Conservation (phyloP, 2,797 vertebrate species). For the Lithobates sylvaticus region DNA sequence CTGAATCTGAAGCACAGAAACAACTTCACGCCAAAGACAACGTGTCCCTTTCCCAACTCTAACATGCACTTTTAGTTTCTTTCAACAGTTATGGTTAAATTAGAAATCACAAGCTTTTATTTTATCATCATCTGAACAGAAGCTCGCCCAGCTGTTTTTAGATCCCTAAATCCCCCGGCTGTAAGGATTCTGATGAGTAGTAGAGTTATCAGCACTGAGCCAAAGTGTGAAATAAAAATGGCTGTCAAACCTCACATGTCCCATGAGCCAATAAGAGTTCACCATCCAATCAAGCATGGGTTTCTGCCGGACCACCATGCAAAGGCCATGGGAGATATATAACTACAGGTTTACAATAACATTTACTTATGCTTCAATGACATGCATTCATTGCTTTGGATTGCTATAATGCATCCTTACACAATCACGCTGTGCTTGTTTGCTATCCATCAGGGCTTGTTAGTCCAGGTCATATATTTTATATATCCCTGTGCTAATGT, state of each 20-base stretch:
- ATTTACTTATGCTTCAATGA: constrained; percentile 40
- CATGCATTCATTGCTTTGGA: background rate
- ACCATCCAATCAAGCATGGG: constrained; percentile 13
- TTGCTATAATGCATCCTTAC: constrained; percentile 12
- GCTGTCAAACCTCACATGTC: constrained; percentile 32
- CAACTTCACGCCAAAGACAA: constrained; percentile 7
- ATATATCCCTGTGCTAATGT: background rate
- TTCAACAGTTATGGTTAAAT: constrained; percentile 27
- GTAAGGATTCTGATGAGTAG: constrained; percentile 6
- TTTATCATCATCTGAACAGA: constrained; percentile 27
- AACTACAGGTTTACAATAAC: constrained; percentile 40
- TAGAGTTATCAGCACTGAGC: background rate
- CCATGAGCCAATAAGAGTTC: constrained; percentile 6
- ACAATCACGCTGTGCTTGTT: constrained; percentile 18
- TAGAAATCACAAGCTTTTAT: constrained; percentile 7
- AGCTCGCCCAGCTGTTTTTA: constrained; percentile 31
- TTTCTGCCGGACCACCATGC: constrained; percentile 47
- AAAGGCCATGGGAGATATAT: constrained; percentile 26
- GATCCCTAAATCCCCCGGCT: constrained; percentile 20
- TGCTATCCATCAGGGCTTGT: constrained; percentile 2
- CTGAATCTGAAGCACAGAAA: background rate
- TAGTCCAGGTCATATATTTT: background rate
- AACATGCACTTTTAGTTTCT: constrained; percentile 26
- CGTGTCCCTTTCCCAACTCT: background rate
- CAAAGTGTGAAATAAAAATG: constrained; percentile 51